Evolutionary conservation across 1,140 invertebrate genomes (phyloP).

Genomic region (Periplaneta americana): DNA sequence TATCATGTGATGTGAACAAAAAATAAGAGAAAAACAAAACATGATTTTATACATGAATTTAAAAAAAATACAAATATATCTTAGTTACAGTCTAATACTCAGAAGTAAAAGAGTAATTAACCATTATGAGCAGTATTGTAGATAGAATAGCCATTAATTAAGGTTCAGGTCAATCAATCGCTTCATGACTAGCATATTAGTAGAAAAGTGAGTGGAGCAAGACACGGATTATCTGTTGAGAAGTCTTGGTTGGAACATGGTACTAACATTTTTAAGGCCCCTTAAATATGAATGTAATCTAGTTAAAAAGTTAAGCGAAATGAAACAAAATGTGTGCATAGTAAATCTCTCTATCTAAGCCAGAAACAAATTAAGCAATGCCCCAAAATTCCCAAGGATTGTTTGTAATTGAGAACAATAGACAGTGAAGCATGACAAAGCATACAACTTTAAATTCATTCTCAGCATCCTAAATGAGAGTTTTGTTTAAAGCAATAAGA

Average conservation of each 20-base stretch:
- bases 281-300: constrained; percentile 7
- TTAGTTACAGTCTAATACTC: constrained; percentile 5
- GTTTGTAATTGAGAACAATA: background rate
- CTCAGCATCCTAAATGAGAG: too few species aligned
- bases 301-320: background rate
- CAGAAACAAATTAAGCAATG: background rate
- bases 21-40: background rate
- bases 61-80: background rate
- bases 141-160: background rate
- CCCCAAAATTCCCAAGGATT: background rate
- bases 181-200: constrained; percentile 16
- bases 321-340: background rate
- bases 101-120: background rate
- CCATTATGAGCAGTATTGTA: background rate
- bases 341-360: background rate
- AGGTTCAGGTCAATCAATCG: background rate
- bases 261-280: constrained; percentile 6
- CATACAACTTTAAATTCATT: too few species aligned
- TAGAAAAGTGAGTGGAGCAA: constrained; percentile 8
- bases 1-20: constrained; percentile 8
- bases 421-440: too few species aligned
- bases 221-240: background rate
- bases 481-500: too few species aligned
- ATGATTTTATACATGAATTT: background rate
- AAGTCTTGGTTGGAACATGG: constrained; percentile 2